These are phyloP conservation scores for Nothobranchius furzeri DNA, from an alignment of 2,113 vertebrate genomes.

Conservation along the genomic window DNA sequence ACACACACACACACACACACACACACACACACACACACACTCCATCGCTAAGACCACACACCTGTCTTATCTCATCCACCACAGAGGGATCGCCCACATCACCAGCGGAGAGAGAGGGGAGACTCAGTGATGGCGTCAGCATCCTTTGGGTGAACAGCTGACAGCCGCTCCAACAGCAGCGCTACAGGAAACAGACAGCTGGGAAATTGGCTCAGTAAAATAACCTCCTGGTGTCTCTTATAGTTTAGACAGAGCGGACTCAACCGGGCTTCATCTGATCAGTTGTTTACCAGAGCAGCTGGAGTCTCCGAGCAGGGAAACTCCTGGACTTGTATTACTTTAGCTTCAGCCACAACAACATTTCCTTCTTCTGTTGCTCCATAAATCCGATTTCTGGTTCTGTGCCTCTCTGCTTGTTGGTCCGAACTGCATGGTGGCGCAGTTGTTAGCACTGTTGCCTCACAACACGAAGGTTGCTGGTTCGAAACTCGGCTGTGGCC, in stretches of 20 bases:
- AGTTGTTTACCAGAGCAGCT: constrained; percentile 2
- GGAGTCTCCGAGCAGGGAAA: neutral
- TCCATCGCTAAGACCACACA: neutral
- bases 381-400: neutral
- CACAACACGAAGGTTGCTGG: too few relatives aligned
- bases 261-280: constrained; percentile 34
- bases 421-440: too few relatives aligned
- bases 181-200: constrained; percentile 54
- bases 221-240: constrained; percentile 43
- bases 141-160: constrained; percentile 45
- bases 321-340: neutral
- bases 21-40: neutral
- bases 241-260: constrained; percentile 36
- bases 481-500: too few relatives aligned
- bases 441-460: too few relatives aligned
- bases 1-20: too few relatives aligned
- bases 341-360: neutral
- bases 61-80: neutral
- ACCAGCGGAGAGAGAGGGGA: neutral
- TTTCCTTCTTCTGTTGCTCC: neutral
- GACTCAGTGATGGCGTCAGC: constrained; percentile 9
- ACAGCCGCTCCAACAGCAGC: constrained; percentile 28
- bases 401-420: neutral
- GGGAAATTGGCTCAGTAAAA: constrained; percentile 53
- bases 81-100: constrained; percentile 10